Base-by-base conservation (phyloP, 2,797 vertebrate genomes). In the Tragelaphus eurycerus region DNA sequence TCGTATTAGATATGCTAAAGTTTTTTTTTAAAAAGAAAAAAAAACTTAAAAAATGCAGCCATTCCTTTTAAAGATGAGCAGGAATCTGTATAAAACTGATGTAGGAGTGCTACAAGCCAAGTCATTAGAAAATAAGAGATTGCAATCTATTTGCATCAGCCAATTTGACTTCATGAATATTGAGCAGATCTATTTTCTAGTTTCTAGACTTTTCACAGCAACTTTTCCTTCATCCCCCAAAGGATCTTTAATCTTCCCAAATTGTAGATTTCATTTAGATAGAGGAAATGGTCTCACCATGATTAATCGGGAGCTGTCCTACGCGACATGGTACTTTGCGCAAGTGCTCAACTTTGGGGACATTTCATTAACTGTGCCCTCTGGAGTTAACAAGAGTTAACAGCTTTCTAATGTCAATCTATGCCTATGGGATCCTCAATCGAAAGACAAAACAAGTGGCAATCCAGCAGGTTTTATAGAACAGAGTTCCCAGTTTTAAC, bases 211-310 rank as follows among this genome's bases (percentile, higher is more conserved):
- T 96, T 97, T 97, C 95, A 92, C 38, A 94, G 95, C 50, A 88
- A 89, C 55, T 92, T 97, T 82, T 19, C 29, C 59, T 96, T 89
- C 86, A 92, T 94, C 31, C 57, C 60, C 76, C 14, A 34, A 85
- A 97, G 76, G 71, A 96, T 86, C 79, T 95, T 86, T 93, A 90
- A 85, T 96, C 81, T 83, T 96, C 74, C n/a, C 83, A 93, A 96
- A 95, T 90, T 95, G 90, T 74, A 92, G 74, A 93, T 98, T 97
- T 97, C 83, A 76, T 94, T 97, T 90, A 95, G 97, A 96, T 96
- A 96, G 90, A 94, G 74, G 60, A 94, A 96, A 94, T 88, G 85
- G 60, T 90, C 89, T 97, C 92, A 89, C 90, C 71, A 52, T 95
- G 97, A 97, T 97, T 87, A 97, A 97, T 71, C 0, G 57, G 93